Conservation (phyloP, 2,797 vertebrate species). For the Allobates femoralis region DNA sequence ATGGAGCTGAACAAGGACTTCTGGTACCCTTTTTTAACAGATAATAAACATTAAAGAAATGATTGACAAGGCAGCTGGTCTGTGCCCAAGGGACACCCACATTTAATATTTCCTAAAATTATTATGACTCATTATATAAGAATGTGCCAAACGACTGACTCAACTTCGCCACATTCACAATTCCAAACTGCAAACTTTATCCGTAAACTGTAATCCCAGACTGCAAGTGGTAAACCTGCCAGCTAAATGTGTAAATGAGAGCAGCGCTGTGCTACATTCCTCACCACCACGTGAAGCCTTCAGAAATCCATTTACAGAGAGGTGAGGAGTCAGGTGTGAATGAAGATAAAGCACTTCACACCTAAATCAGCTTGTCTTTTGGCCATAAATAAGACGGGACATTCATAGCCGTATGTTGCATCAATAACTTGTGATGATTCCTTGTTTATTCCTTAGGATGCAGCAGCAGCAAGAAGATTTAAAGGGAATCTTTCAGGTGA, state of each 20-base stretch:
- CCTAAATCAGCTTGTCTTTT: constrained; percentile 13
- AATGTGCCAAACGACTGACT: neutral
- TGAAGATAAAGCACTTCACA: neutral
- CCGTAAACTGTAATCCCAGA: neutral
- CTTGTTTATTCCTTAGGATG: neutral
- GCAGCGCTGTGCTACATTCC: constrained; percentile 30
- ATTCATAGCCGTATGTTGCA: neutral
- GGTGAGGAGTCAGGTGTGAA: constrained; percentile 31
- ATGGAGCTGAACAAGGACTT: no score
- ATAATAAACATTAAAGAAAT: no score
- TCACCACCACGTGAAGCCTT: neutral
- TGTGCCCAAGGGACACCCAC: no score
- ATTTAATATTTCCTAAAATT: neutral
- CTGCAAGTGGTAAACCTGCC: neutral
- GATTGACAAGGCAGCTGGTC: no score
- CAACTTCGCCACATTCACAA: neutral
- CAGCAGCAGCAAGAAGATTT: neutral
- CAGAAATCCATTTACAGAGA: constrained; percentile 22
- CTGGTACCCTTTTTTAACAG: no score
- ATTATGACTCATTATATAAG: neutral
- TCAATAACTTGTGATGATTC: constrained; percentile 5
- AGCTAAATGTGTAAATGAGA: constrained; percentile 13
- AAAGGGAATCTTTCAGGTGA: no score
- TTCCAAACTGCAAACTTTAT: neutral
- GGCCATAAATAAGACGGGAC: neutral